phyloP scores from a whole-genome alignment of 2,888 invertebrate genomes.

The Drosophila pseudotakahashii region DNA sequence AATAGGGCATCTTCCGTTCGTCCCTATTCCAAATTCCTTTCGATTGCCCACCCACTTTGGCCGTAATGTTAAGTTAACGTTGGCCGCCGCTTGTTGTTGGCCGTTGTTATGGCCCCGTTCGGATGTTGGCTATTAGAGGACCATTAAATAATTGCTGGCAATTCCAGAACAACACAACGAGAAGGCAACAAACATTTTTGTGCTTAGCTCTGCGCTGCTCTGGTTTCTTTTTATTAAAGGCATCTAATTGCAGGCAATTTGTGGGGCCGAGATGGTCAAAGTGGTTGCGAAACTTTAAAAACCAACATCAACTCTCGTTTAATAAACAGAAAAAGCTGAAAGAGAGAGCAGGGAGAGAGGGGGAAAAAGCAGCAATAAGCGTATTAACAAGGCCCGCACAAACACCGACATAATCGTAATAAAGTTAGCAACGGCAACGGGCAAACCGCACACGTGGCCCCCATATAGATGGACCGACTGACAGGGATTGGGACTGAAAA shows the following conservation, averaged over 20 bases:
- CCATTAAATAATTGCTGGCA: constrained; percentile 79
- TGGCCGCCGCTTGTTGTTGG: constrained; percentile 37
- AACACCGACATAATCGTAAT: constrained; percentile 51
- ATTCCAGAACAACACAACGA: constrained; percentile 61
- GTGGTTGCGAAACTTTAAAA: constrained; percentile 57
- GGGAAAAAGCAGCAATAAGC: constrained; percentile 57
- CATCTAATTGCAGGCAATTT: constrained; percentile 73
- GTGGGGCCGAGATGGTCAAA: constrained; percentile 42
- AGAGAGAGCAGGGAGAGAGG: no score
- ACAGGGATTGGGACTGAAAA: constrained; percentile 11
- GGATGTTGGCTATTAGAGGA: constrained; percentile 76
- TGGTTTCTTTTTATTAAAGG: constrained; percentile 54
- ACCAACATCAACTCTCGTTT: constrained; percentile 59
- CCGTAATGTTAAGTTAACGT: constrained; percentile 50
- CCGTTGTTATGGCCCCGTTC: constrained; percentile 67
- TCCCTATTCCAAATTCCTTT: constrained; percentile 1
- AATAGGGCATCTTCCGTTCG: constrained; percentile 26
- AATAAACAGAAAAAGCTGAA: constrained; percentile 62
- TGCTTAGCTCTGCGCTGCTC: constrained; percentile 28
- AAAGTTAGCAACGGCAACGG: constrained; percentile 50
- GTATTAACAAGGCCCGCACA: constrained; percentile 54
- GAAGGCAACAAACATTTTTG: constrained; percentile 38
- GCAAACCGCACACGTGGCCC: constrained; percentile 36
- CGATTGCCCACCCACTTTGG: constrained; percentile 50
- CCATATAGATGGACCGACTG: constrained; percentile 13